Conservation (phyloP, 2,888 invertebrate genomes). For the Drosophila maculinotata region DNA sequence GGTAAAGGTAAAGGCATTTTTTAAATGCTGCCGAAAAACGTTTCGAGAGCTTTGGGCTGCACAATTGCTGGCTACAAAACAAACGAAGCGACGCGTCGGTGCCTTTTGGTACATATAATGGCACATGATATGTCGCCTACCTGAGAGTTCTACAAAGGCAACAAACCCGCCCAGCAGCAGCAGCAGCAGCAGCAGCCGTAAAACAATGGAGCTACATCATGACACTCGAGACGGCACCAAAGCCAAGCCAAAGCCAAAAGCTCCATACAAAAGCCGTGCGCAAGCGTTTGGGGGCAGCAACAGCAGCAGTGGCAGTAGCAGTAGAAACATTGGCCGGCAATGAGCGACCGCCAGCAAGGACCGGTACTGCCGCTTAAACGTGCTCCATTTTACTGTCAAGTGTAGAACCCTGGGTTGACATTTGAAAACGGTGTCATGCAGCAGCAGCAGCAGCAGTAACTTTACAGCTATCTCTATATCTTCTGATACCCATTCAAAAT, state of each 20-base stretch:
- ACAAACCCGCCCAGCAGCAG: constrained; percentile 23
- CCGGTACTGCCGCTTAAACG: constrained; percentile 70
- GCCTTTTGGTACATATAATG: constrained; percentile 67
- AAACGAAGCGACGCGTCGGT: constrained; percentile 54
- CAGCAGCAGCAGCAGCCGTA: constrained; percentile 1
- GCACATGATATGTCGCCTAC: constrained; percentile 81
- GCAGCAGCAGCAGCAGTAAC: constrained; percentile 18
- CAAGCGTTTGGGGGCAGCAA: constrained; percentile 33
- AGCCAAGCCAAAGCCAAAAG: constrained; percentile 47
- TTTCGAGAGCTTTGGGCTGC: constrained; percentile 25
- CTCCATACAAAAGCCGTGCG: constrained; percentile 68
- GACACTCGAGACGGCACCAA: constrained; percentile 68
- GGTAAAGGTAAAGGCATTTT: constrained; percentile 58
- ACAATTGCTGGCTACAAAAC: constrained; percentile 42
- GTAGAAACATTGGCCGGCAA: constrained; percentile 26
- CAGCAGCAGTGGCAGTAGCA: constrained; percentile 5
- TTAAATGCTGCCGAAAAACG: constrained; percentile 65
- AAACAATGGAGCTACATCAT: constrained; percentile 60
- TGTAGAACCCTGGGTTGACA: constrained; percentile 72
- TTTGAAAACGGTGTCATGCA: constrained; percentile 62
- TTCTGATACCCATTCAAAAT: background rate
- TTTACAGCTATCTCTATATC: background rate
- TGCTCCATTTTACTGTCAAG: constrained; percentile 82
- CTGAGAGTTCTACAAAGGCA: constrained; percentile 48
- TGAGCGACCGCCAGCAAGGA: constrained; percentile 21